Percentiles rank a stretch among this genome's conserved stretches.
Evolutionary conservation across 2,888 invertebrate species (phyloP).

Genomic region (Priocnemis perturbator): DNA sequence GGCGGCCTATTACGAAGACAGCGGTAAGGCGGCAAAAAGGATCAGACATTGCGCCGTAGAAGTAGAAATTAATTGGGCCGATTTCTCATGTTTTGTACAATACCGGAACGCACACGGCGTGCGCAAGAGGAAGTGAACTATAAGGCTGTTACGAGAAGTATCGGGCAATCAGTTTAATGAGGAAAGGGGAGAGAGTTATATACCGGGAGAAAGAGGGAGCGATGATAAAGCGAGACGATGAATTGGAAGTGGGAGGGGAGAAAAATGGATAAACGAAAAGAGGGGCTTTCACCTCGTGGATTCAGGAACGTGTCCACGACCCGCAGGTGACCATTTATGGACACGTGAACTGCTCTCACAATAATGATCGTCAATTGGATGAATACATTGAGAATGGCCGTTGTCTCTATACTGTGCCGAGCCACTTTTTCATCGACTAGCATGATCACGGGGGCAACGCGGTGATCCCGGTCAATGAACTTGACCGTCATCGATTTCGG

Average conservation of each 20-base stretch:
- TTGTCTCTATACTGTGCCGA: background rate
- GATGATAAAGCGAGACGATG: too few species aligned
- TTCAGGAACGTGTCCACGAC: constrained; percentile 41
- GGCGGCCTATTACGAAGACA: too few species aligned
- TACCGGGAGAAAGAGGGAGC: constrained; percentile 5
- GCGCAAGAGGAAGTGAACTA: too few species aligned
- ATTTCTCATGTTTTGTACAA: constrained; percentile 42
- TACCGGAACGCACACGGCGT: background rate
- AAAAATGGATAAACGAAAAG: constrained; percentile 16
- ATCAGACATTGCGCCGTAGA: background rate
- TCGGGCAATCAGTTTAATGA: constrained; percentile 49
- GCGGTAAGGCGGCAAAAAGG: too few species aligned
- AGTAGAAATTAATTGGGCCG: constrained; percentile 40
- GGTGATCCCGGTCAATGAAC: background rate
- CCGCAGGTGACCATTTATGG: constrained; percentile 47
- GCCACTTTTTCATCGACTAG: background rate
- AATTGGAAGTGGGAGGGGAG: constrained; percentile 12
- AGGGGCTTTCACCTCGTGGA: constrained; percentile 51
- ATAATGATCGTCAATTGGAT: constrained; percentile 28
- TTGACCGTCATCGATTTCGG: too few species aligned
- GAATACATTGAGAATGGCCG: background rate
- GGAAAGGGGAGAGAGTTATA: constrained; percentile 35
- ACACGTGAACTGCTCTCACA: constrained; percentile 14
- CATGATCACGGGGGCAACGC: background rate
- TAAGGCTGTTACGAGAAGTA: constrained; percentile 31